Evolutionary conservation across 2,113 vertebrate species (phyloP), one percentile per base, ranked within the genome.

Genomic region (Syngnathus floridae): DNA sequence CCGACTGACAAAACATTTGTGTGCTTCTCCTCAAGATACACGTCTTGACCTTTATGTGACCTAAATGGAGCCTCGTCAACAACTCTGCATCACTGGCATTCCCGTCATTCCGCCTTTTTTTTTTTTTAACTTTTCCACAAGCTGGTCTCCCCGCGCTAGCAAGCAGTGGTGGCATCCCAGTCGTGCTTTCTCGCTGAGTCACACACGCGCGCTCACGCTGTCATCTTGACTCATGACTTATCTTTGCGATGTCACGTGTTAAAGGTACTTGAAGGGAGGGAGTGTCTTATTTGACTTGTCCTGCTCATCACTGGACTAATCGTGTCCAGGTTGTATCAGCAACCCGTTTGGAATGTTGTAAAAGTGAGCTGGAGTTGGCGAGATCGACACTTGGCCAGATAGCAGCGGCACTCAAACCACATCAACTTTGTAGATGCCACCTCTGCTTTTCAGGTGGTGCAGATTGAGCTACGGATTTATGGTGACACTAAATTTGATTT

Each of bases 61-160:
- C 46, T 61, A 40, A 45, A 66, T 66, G 68, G 71, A 77, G 64
- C 58, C 65, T 65, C 58, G 35, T 75, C 66, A 52, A 71, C 77
- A 66, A 70, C 76, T 70, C 76, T 60, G 61, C 84, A 79, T 90
- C 78, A 54, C 74, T 82, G 19, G 70, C 88, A 91, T 91, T 86
- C 89, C 85, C 55, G 72, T 82, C 84, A 88, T 90, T 90, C 90
- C 78, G 35, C 62, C 69, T 7, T 16, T 49, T 82, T 37, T 31
- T 37, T 37, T 43, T 41, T 67, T 41, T 11, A 41, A 2, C 56
- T 69, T 75, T 80, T 75, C 75, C 21, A 74, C 52, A 5, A 36
- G 36, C 17, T 75, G 76, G 76, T 75, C 59, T 74, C 65, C 75
- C 67, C 76, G 71, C 72, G 48, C 19, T 49, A 1, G 12, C 22